Percentiles rank a stretch among this genome's conserved stretches.
Evolutionary conservation across 2,888 invertebrate genomes (phyloP).

Genomic region (Patella pellucida): DNA sequence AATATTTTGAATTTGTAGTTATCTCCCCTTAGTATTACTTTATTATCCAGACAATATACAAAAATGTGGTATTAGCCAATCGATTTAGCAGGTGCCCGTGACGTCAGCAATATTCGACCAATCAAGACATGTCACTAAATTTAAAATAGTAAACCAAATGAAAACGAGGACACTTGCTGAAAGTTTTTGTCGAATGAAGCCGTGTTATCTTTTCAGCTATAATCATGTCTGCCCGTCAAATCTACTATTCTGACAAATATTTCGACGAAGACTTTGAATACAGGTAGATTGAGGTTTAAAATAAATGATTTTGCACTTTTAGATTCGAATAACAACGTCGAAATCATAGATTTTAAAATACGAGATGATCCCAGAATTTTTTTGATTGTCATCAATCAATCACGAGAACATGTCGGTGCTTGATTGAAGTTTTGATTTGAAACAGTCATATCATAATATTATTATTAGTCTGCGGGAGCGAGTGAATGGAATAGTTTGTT

Average conservation of each 20-base stretch:
- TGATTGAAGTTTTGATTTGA: neutral
- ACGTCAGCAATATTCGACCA: neutral
- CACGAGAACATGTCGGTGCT: neutral
- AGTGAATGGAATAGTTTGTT: no score
- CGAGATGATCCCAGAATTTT: no score
- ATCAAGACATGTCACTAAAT: neutral
- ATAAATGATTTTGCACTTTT: neutral
- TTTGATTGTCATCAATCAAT: neutral
- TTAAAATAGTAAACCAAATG: no score
- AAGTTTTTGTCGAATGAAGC: no score
- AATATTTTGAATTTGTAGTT: no score
- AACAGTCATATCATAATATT: neutral
- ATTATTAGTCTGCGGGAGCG: no score
- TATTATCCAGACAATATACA: neutral
- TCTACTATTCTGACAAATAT: slow-evolving; percentile 95
- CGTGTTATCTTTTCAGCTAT: neutral
- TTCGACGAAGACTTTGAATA: slow-evolving; percentile 92
- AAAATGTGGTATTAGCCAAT: neutral
- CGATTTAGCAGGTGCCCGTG: neutral
- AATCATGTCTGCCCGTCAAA: slow-evolving; percentile 77
- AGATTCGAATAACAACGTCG: no score
- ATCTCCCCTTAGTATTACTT: no score
- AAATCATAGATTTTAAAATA: no score
- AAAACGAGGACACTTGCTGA: no score
- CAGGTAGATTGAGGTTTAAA: slow-evolving; percentile 77